Evolutionary conservation across 2,888 invertebrate species (phyloP), one percentile per base, ranked within the genome.

Genomic region (Lasioglossum leucozonium): DNA sequence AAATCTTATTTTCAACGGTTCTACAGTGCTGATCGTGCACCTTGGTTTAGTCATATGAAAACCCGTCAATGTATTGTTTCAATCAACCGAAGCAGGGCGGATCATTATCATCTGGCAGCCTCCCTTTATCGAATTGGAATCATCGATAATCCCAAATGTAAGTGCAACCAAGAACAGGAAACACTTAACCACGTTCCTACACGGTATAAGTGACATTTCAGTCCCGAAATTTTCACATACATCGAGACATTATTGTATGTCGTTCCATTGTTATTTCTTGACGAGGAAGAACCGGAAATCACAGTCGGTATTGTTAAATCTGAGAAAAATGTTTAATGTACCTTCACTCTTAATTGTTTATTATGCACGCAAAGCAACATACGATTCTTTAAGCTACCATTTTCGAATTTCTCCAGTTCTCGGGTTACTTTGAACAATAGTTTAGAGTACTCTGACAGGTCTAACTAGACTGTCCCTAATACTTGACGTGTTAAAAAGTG

Each of bases 401-500:
- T 55, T 62, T 16, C 16, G 30, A 67, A 37, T 67, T 34, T 22
- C 18, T 18, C 10, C 37, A 10, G 13, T 13, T 69, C 40, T 69
- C n/a, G 1, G 22, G 69, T 69, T 40, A 22, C 69, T 69, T 4
- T n/a, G 11, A 40, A 67, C 22, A 67, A 37, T 40, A 37, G 69
- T 69, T 69, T 13, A 40, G 69, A 40, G 67, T n/a, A 40, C 40
- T 40, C 40, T 11, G 69, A n/a, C 69, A n/a, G 69, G n/a, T 69
- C 69, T 69, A 69, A 69, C n/a, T 11, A 40, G 42, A 62, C 42
- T 40, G 58, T 11, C 13, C 42, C 18, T 62, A 42, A 44, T 30
- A 62, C 44, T 22, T 22, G 18, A 75, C 42, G 62, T 30, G 62
- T 62, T 75, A 75, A 75, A 75, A 62, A 30, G 10, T 42, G 42